These are phyloP conservation scores for Cyclophora albipunctata DNA, from an alignment of 2,888 invertebrate species.

Conservation along the genomic window DNA sequence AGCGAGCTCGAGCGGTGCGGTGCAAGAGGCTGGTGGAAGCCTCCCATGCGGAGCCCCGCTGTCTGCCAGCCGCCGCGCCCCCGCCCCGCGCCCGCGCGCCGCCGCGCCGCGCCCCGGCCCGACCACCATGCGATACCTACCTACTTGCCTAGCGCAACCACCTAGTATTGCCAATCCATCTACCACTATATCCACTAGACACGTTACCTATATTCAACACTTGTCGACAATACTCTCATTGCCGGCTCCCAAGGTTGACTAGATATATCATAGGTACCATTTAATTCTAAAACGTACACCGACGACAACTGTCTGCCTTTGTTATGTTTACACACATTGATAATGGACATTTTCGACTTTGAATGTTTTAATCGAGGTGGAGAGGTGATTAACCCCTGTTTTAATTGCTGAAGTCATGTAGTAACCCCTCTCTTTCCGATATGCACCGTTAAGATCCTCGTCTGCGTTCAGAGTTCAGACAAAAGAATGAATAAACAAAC, in stretches of 20 bases:
- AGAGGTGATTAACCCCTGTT: no score
- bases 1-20: constrained; percentile 35
- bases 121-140: constrained; percentile 33
- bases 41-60: constrained; percentile 76
- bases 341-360: no score
- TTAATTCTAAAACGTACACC: constrained; percentile 15
- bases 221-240: constrained; percentile 41
- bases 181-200: constrained; percentile 41
- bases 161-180: constrained; percentile 54
- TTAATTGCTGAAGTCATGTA: no score
- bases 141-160: constrained; percentile 48
- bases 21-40: constrained; percentile 71
- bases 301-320: background rate
- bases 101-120: constrained; percentile 27
- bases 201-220: constrained; percentile 25
- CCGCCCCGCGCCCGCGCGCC: constrained; percentile 27
- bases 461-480: no score
- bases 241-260: constrained; percentile 37
- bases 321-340: background rate
- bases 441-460: no score
- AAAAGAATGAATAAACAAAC: no score
- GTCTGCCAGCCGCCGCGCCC: constrained; percentile 63
- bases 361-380: no score
- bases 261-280: constrained; percentile 32
- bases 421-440: no score